Conservation (phyloP, 2,888 invertebrate species). For the Caprella mutica region DNA sequence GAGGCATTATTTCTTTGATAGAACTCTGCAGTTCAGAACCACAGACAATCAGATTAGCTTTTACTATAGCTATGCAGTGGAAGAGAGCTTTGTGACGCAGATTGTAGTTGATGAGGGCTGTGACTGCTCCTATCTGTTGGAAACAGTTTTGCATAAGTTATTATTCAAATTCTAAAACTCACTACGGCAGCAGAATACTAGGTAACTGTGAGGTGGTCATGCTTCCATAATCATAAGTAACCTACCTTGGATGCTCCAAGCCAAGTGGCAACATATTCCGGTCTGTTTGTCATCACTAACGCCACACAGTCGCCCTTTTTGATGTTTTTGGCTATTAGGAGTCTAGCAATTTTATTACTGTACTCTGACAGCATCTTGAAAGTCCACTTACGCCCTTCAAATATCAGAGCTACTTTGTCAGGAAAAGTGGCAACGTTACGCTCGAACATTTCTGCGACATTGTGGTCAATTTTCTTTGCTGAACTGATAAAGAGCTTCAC, state of each 20-base stretch:
- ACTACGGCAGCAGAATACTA: too few relatives aligned
- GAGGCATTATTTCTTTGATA: not conserved
- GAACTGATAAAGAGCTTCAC: constrained; percentile 2
- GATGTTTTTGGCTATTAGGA: constrained; percentile 67
- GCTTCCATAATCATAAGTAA: not conserved
- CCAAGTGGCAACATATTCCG: constrained; percentile 86
- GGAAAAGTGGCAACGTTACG: constrained; percentile 64
- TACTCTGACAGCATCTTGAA: constrained; percentile 77
- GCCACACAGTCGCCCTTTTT: constrained; percentile 79
- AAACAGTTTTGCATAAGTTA: not conserved
- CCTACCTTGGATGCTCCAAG: constrained; percentile 68
- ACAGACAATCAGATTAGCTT: constrained; percentile 45
- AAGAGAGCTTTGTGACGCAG: constrained; percentile 43
- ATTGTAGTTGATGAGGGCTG: constrained; percentile 49
- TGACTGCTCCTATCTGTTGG: constrained; percentile 37
- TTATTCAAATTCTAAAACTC: too few relatives aligned
- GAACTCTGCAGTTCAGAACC: constrained; percentile 35
- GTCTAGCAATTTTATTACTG: constrained; percentile 68
- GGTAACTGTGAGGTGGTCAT: too few relatives aligned
- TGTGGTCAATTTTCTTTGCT: constrained; percentile 44
- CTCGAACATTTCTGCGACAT: constrained; percentile 69
- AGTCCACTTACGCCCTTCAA: constrained; percentile 71
- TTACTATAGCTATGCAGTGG: constrained; percentile 45
- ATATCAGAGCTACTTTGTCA: constrained; percentile 68
- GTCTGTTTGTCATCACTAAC: constrained; percentile 81